Base-by-base conservation (phyloP, 2,797 vertebrate genomes). In the Clarias pachynema region DNA sequence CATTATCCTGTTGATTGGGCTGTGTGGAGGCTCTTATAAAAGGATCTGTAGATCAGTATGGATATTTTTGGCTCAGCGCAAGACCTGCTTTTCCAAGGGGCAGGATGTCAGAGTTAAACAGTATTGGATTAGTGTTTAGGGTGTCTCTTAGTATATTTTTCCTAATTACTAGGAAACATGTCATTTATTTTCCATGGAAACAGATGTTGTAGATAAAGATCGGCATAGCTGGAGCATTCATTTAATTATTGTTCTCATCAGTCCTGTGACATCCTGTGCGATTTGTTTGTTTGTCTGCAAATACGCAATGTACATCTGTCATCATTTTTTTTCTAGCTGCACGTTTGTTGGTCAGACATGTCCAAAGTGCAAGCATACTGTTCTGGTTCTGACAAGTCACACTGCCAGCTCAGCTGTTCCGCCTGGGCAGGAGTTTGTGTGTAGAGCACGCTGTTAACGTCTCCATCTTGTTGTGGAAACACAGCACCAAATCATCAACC, bases 371-470 rank as follows among this genome's bases (percentile, higher is more conserved):
- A 44, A 22, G 53, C 26, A n/a, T 22, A 62, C 24, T 34, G 9
- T 72, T 65, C 37, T 69, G 62, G 26, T 26, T 72, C 70, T 94
- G 94, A 94, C 92, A 89, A 91, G 86, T 90, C 75, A 86, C 81
- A 85, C 79, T 83, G 90, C 91, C 90, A 88, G 87, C 91, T 95
- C 93, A 94, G 92, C 93, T 92, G 91, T 92, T 94, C 91, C 85
- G 40, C 68, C 40, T 49, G 68, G 66, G 66, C 37, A 69, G 81
- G 59, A 74, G n/a, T 31, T 70, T 56, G 57, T 26, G 16, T 81
- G 73, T 49, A n/a, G 60, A 63, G n/a, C 15, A 20, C 37, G 73
- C 85, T 63, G 24, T 63, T 84, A 82, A 84, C 79, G 73, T 65
- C 29, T 82, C 84, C 80, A 82, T 85, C 82, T 69, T 88, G 87